A percentile compares a stretch with the other conserved stretches of the same genome.
Evolutionary conservation across 2,113 vertebrate genomes (phyloP).

Genomic region (Apistogramma diplotaenia): DNA sequence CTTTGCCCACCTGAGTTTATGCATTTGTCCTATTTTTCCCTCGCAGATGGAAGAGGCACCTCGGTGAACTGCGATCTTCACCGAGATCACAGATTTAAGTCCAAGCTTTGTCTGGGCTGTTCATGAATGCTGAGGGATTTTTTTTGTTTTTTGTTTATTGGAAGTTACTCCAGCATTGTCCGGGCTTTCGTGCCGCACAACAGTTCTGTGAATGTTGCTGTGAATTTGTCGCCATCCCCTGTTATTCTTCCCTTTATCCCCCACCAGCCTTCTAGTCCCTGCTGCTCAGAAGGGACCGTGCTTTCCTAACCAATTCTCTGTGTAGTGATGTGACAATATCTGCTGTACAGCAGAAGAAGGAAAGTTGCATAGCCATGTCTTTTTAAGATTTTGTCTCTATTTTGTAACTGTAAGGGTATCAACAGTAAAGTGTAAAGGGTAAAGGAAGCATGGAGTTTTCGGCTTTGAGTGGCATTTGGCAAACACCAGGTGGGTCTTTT

Average conservation of each 20-base stretch:
- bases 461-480: background rate
- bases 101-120: conserved; percentile 17
- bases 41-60: conserved; percentile 13
- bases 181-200: background rate
- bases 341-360: conserved; percentile 6
- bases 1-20: background rate
- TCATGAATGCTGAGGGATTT: background rate
- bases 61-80: conserved; percentile 20
- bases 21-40: background rate
- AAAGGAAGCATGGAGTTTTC: background rate
- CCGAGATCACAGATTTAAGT: conserved; percentile 23
- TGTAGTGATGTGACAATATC: background rate
- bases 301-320: background rate
- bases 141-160: background rate
- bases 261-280: background rate
- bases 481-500: background rate
- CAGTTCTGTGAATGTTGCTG: conserved; percentile 4
- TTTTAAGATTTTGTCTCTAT: background rate
- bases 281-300: background rate
- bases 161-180: conserved; percentile 9
- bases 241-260: background rate
- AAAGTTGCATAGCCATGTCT: background rate
- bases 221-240: background rate
- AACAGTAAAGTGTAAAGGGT: background rate
- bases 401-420: fast-evolving